A percentile compares a stretch with the other conserved stretches of the same genome.
phyloP scores from a whole-genome alignment of 2,113 vertebrate species.

The Zapornia atra region DNA sequence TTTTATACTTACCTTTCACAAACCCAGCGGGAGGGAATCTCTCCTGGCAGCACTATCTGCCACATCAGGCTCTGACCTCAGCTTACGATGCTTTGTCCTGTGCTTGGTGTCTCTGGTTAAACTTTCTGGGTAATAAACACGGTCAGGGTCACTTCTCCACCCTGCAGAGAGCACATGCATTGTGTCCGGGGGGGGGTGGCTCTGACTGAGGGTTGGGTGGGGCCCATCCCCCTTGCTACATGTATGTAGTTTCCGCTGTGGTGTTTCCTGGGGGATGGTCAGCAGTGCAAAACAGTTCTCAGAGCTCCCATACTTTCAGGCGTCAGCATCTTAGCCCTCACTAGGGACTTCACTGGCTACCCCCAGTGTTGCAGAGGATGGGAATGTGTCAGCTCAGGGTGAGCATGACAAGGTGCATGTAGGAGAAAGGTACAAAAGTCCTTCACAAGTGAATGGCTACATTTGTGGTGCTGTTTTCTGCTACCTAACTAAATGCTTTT shows the following conservation, averaged over 20 bases:
- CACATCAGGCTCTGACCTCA: background rate
- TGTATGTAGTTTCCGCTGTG: rapidly evolving
- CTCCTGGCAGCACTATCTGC: background rate
- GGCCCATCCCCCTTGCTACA: background rate
- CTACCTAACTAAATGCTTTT: background rate
- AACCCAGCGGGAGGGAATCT: background rate
- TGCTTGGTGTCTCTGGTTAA: background rate
- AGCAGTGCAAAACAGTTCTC: background rate
- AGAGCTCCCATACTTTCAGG: background rate
- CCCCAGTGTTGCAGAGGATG: background rate
- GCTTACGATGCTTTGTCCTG: background rate
- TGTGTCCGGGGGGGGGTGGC: background rate
- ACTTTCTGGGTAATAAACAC: background rate
- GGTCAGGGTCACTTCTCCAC: background rate
- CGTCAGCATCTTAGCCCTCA: background rate
- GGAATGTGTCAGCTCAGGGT: background rate
- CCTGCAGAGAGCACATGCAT: rapidly evolving
- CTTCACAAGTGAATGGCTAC: background rate
- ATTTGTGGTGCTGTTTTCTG: background rate
- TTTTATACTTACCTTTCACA: background rate
- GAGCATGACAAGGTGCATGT: background rate
- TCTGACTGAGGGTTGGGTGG: background rate
- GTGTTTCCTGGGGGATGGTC: background rate
- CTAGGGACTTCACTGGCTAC: background rate
- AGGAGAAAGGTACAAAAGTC: background rate